Evolutionary conservation across 2,113 vertebrate genomes (phyloP).

Genomic region (Sceloporus undulatus): DNA sequence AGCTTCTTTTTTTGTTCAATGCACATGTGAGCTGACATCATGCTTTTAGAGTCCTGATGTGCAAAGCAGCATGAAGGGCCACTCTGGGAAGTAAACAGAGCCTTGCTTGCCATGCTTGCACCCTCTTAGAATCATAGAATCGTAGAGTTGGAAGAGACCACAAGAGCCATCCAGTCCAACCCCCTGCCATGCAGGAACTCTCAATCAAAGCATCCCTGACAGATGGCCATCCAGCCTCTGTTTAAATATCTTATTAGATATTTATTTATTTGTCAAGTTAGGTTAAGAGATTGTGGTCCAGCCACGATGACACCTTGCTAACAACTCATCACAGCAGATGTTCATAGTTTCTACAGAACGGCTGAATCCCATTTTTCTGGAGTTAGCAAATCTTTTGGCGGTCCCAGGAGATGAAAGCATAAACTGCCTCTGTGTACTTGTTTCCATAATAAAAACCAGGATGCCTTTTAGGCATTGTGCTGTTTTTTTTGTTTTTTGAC

Average conservation of each 20-base stretch:
- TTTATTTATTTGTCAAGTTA: not conserved
- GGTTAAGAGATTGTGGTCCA: not conserved
- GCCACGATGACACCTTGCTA: too few species aligned
- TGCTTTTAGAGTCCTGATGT: not conserved
- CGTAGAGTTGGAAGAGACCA: too few species aligned
- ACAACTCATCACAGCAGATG: not conserved
- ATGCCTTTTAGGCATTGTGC: constrained; percentile 24
- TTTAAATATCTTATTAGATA: too few species aligned
- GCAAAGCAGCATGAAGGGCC: not conserved
- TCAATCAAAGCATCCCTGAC: too few species aligned
- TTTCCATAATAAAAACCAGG: constrained; percentile 1
- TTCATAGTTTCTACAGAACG: not conserved
- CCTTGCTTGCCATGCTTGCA: not conserved
- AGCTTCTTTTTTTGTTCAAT: not conserved
- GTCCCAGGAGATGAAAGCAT: not conserved
- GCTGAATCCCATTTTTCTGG: not conserved
- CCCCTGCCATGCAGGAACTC: too few species aligned
- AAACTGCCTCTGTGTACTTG: not conserved
- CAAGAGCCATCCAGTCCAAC: too few species aligned
- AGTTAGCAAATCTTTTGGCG: not conserved
- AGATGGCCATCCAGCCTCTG: too few species aligned
- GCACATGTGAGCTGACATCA: too few species aligned
- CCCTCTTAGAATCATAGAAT: too few species aligned
- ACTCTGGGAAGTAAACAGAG: not conserved
- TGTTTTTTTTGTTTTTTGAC: not conserved